Conservation (phyloP, 2,888 invertebrate species). For the Conchocele bisecta region DNA sequence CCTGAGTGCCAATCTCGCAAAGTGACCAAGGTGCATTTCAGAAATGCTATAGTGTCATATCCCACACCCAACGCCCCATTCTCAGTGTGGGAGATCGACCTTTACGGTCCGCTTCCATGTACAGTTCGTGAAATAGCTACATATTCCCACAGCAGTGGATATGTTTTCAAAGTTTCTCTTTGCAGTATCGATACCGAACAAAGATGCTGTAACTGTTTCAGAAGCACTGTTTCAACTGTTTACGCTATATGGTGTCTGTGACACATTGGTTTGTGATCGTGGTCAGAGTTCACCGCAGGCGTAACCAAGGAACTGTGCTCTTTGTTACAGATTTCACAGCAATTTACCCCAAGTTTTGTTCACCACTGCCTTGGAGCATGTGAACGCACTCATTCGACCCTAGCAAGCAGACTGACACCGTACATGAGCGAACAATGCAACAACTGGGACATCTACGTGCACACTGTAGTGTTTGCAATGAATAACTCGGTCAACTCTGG, state of each 20-base stretch:
- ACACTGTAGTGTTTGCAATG: conserved; percentile 41
- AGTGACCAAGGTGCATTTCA: conserved; percentile 18
- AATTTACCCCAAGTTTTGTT: conserved; percentile 44
- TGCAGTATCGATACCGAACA: conserved; percentile 30
- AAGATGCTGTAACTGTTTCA: conserved; percentile 48
- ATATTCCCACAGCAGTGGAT: conserved; percentile 39
- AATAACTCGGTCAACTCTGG: conserved; percentile 40
- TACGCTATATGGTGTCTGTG: conserved; percentile 41
- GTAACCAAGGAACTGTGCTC: conserved; percentile 38
- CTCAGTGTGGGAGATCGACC: conserved; percentile 29
- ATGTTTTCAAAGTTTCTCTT: conserved; percentile 49
- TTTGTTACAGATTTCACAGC: conserved; percentile 32
- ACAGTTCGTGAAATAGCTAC: conserved; percentile 28
- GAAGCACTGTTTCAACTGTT: conserved; percentile 34
- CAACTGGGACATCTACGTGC: conserved; percentile 28
- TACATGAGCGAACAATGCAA: conserved; percentile 27
- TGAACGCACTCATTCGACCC: conserved; percentile 35
- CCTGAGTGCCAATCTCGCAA: conserved; percentile 29
- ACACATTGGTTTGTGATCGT: conserved; percentile 27
- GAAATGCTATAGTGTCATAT: conserved; percentile 17
- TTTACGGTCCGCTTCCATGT: conserved; percentile 28
- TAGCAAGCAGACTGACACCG: conserved; percentile 38
- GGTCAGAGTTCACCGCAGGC: conserved; percentile 40
- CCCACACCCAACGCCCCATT: conserved; percentile 27
- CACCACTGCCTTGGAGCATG: conserved; percentile 14